Evolutionary conservation across 1,140 invertebrate species (phyloP).

Genomic region (Drosophila ananassae): DNA sequence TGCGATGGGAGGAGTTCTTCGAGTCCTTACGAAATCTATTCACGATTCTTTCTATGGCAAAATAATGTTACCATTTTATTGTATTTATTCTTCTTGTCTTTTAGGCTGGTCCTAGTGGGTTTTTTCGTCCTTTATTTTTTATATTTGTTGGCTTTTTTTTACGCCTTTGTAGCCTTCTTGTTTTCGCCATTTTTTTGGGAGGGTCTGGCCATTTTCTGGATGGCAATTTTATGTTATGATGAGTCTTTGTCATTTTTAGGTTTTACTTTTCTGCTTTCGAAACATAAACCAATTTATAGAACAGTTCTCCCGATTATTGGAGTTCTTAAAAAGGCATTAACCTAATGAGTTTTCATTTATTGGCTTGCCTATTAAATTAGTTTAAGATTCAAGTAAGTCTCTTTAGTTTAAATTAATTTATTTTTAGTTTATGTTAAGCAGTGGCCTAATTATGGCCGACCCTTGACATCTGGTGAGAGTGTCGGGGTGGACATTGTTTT

Average conservation of each 20-base stretch:
- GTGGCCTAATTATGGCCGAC: not conserved
- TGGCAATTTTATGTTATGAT: slow-evolving; percentile 59
- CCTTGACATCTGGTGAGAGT: not conserved
- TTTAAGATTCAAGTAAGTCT: too few species aligned
- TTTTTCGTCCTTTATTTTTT: slow-evolving; percentile 28
- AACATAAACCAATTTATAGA: slow-evolving; percentile 17
- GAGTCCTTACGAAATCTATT: slow-evolving; percentile 55
- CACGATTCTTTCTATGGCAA: slow-evolving; percentile 65
- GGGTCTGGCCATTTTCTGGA: slow-evolving; percentile 16
- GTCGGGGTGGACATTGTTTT: not conserved
- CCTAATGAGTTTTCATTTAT: slow-evolving; percentile 40
- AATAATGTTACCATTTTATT: slow-evolving; percentile 63
- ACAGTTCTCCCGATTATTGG: too few species aligned
- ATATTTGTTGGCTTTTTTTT: not conserved
- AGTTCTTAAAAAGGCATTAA: slow-evolving; percentile 53
- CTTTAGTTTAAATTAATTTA: not conserved
- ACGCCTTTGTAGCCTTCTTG: slow-evolving; percentile 8
- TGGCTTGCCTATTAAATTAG: too few species aligned
- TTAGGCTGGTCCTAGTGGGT: slow-evolving; percentile 52
- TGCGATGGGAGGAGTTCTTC: not conserved
- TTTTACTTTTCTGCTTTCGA: slow-evolving; percentile 59
- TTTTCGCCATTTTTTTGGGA: slow-evolving; percentile 38
- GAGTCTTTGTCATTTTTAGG: slow-evolving; percentile 47
- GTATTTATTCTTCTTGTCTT: slow-evolving; percentile 54
- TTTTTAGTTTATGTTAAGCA: not conserved